Evolutionary conservation across 2,888 invertebrate genomes (phyloP).

Genomic region (Chrysopilus asiliformis): DNA sequence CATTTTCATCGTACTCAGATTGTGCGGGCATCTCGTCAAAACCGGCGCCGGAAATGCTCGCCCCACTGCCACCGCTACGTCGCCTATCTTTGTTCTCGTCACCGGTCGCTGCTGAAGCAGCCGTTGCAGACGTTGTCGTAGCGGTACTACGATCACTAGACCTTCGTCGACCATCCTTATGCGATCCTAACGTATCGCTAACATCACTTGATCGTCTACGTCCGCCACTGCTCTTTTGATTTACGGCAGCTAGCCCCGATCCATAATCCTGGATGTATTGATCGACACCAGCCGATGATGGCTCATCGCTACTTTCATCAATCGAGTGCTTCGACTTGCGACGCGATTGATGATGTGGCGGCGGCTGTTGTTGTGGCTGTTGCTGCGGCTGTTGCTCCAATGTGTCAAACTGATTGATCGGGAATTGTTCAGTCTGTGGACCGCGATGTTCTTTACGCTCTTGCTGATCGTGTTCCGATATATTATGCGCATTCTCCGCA

Average conservation of each 20-base stretch:
- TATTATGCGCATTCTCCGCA: conserved; percentile 1
- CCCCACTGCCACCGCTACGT: conserved; percentile 4
- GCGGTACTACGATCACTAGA: conserved; percentile 6
- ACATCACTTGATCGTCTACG: background rate
- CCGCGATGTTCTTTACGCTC: background rate
- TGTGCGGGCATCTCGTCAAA: no score
- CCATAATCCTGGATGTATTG: conserved; percentile 9
- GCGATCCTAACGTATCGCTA: background rate
- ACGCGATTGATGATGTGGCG: no score
- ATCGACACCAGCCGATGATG: conserved; percentile 8
- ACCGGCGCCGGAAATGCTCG: conserved; percentile 13
- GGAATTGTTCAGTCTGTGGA: no score
- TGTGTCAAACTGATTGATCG: no score
- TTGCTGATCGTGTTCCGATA: conserved; percentile 18
- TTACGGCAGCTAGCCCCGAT: no score
- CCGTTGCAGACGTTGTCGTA: background rate
- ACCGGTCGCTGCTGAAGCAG: conserved; percentile 2
- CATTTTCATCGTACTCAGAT: conserved; percentile 7
- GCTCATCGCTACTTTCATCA: conserved; percentile 1
- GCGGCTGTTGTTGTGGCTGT: no score
- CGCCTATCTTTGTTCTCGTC: conserved; percentile 10
- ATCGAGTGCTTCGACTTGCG: conserved; percentile 1
- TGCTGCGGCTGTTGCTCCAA: conserved; percentile 15
- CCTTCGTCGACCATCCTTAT: conserved; percentile 1
- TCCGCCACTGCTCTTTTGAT: no score